Conservation (phyloP, 2,797 vertebrate species). For the Galaxias olidus region DNA sequence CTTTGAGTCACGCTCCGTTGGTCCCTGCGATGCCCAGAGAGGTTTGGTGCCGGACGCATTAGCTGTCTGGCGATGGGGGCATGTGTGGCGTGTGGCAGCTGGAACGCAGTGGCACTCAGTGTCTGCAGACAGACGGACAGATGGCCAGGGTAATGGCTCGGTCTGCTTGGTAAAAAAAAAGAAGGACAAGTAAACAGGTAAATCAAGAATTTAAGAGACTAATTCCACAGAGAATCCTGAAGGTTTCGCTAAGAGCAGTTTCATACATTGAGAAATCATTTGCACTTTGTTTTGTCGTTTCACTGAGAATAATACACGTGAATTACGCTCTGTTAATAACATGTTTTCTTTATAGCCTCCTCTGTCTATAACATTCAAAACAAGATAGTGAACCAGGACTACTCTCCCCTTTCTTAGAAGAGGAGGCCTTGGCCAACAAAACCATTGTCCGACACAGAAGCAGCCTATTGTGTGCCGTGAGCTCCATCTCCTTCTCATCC, state of each 20-base stretch:
- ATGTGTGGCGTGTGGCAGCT: constrained; percentile 42
- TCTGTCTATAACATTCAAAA: not conserved
- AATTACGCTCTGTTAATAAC: not conserved
- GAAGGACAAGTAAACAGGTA: no score
- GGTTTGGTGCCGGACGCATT: constrained; percentile 34
- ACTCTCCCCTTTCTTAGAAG: constrained; percentile 24
- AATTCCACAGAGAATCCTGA: constrained; percentile 41
- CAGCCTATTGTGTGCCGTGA: constrained; percentile 35
- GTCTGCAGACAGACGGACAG: constrained; percentile 41
- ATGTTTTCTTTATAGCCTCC: constrained; percentile 1
- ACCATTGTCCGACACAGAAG: constrained; percentile 50
- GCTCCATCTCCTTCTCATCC: constrained; percentile 49
- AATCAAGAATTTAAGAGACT: constrained; percentile 43
- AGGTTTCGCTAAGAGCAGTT: constrained; percentile 21
- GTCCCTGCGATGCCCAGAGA: constrained; percentile 38
- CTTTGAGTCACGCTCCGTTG: constrained; percentile 28
- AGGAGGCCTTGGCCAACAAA: constrained; percentile 39
- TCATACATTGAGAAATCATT: constrained; percentile 5
- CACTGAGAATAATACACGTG: constrained; percentile 1
- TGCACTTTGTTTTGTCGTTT: constrained; percentile 7
- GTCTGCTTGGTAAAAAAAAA: constrained; percentile 34
- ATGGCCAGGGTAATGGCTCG: constrained; percentile 37
- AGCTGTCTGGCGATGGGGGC: constrained; percentile 25
- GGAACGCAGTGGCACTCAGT: constrained; percentile 35
- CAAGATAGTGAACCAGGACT: constrained; percentile 1